phyloP scores from a whole-genome alignment of 2,113 vertebrate species.

The Macaca nemestrina region DNA sequence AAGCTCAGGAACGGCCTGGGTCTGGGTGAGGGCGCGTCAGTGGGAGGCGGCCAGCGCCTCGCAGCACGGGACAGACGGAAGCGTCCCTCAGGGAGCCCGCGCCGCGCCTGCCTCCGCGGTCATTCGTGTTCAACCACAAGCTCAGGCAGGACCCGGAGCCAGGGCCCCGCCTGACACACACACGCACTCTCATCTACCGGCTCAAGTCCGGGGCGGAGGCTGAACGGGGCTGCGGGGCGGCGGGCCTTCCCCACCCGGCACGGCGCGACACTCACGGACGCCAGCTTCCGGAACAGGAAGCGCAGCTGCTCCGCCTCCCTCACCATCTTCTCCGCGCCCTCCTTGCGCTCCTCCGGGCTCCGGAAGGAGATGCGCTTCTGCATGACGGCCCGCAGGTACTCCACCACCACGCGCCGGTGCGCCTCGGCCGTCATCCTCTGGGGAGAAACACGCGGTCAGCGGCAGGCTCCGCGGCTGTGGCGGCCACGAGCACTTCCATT shows the following conservation, averaged over 20 bases:
- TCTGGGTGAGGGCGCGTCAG: not conserved
- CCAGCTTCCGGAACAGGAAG: constrained; percentile 95
- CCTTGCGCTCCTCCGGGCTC: constrained; percentile 94
- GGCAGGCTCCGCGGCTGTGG: not conserved
- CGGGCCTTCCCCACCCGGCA: too few relatives aligned
- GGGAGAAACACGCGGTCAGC: not conserved
- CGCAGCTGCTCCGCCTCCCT: constrained; percentile 95
- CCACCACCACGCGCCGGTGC: constrained; percentile 93
- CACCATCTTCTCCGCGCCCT: constrained; percentile 96
- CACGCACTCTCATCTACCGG: not conserved
- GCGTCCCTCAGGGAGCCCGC: too few relatives aligned
- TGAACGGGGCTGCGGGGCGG: too few relatives aligned
- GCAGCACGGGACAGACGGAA: too few relatives aligned
- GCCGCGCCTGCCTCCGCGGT: not conserved
- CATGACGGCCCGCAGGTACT: constrained; percentile 97
- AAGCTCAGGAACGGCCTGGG: not conserved
- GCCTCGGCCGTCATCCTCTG: constrained; percentile 95
- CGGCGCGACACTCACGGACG: constrained; percentile 78
- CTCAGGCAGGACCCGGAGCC: not conserved
- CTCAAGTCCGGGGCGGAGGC: too few relatives aligned
- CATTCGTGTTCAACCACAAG: too few relatives aligned
- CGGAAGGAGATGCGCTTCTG: constrained; percentile 96
- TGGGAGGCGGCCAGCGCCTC: too few relatives aligned
- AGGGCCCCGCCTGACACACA: not conserved
- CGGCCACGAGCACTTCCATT: too few relatives aligned